These are phyloP conservation scores for Lysiphlebus fabarum DNA, from an alignment of 1,140 invertebrate genomes.

Conservation along the genomic window DNA sequence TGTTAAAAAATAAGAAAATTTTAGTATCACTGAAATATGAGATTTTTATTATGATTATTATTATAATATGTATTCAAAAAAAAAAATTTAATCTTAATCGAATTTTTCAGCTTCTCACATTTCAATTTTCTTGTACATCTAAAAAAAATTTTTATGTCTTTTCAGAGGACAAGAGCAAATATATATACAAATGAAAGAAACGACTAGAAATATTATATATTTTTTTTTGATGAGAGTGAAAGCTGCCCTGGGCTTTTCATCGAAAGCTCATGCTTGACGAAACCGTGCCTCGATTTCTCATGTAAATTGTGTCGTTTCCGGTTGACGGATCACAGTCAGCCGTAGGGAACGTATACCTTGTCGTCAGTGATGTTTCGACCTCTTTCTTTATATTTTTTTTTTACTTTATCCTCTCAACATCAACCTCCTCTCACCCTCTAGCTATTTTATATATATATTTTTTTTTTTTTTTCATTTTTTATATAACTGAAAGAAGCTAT, in stretches of 20 bases:
- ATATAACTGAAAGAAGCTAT: too few species aligned
- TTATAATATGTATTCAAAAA: not conserved
- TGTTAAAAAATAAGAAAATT: too few species aligned
- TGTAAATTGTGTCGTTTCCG: conserved; percentile 46
- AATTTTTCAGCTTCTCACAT: conserved; percentile 18
- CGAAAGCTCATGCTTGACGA: conserved; percentile 34
- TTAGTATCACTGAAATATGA: too few species aligned
- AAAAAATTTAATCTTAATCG: conserved; percentile 18
- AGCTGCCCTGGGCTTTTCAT: conserved; percentile 17
- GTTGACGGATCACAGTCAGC: conserved; percentile 43
- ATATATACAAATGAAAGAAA: conserved; percentile 15
- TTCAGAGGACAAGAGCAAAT: conserved; percentile 17
- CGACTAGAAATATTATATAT: conserved; percentile 4
- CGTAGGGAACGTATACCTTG: conserved; percentile 15
- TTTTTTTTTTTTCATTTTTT: not conserved
- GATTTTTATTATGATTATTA: too few species aligned
- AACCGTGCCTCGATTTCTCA: conserved; percentile 39
- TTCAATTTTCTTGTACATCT: conserved; percentile 14
- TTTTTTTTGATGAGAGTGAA: conserved; percentile 1
- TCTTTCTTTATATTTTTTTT: not conserved
- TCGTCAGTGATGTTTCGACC: not conserved
- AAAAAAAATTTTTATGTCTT: conserved; percentile 11
- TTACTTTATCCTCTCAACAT: not conserved
- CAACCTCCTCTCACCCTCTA: conserved; percentile 1
- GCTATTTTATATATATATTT: not conserved